Conservation (phyloP, 2,113 vertebrate genomes). For the Hemichromis elongatus region DNA sequence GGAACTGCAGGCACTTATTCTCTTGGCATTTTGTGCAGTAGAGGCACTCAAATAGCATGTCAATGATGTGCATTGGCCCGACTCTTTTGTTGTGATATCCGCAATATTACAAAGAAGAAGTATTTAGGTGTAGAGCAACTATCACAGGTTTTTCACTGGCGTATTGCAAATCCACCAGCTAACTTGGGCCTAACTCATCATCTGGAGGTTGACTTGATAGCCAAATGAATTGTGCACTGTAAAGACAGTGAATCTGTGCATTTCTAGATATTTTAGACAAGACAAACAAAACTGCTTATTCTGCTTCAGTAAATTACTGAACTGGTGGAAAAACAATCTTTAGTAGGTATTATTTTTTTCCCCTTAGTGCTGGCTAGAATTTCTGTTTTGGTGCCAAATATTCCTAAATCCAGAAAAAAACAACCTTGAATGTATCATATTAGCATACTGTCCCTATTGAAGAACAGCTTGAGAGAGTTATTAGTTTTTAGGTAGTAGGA, state of each 20-base stretch:
- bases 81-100: conserved; percentile 9
- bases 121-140: background rate
- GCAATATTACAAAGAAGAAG: background rate
- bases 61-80: conserved; percentile 16
- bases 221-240: background rate
- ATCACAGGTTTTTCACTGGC: background rate
- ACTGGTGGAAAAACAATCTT: background rate
- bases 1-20: conserved; percentile 1
- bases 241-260: background rate
- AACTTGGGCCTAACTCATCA: background rate
- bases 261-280: background rate
- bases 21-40: background rate
- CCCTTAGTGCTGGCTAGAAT: background rate
- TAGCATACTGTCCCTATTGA: background rate
- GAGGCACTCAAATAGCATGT: conserved; percentile 27
- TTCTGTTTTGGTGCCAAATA: background rate
- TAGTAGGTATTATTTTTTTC: background rate
- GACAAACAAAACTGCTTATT: background rate
- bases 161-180: background rate
- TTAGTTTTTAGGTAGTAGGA: background rate
- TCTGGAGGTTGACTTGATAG: background rate
- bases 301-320: background rate
- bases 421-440: background rate
- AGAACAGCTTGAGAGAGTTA: background rate
- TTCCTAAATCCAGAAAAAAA: background rate